Evolutionary conservation across 2,797 vertebrate genomes (phyloP), one percentile per base, ranked within the genome.

Genomic region (Phoxinus dragarum): DNA sequence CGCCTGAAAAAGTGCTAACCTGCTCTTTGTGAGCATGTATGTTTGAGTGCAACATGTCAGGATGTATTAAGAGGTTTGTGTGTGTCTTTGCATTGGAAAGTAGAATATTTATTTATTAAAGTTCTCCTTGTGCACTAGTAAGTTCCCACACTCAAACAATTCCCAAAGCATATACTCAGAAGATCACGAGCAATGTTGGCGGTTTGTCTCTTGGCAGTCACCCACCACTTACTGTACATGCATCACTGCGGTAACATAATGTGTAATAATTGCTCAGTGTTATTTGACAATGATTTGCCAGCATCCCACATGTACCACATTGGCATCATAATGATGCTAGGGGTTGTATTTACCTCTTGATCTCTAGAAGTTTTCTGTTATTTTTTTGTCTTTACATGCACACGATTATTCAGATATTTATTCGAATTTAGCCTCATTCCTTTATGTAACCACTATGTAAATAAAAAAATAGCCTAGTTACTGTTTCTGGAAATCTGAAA

Each of bases 1-100:
- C 21, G 11, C 80, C 71, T 76, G 64, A 82, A 87, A 64, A 86
- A 75, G 84, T 79, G 73, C 68, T 86, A 78, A 84, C 80, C 84
- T 84, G 44, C n/a, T 87, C 76, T 76, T 56, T 59, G 40, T 80
- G 68, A 40, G 14, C 23, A n/a, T 73, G 36, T 68, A 52, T 61
- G 49, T 67, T 64, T 73, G 27, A 12, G 34, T 76, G 44, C 47
- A 36, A 40, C 64, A 19, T 40, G 21, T 23, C 47, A 66, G 74
- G 61, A 34, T 71, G 54, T 69, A 59, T 59, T 73, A 61, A 34
- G 52, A 54, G 31, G 34, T 49, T n/a, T 80, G 11, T 72, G 59
- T 64, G 36, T 78, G 23, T 54, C 16, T 76, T n/a, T 69, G 52
- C 52, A 2, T 84, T 19, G 11, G 19, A 67, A 21, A 23, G 17